A percentile compares a stretch with the other conserved stretches of the same genome.
Evolutionary conservation across 1,140 invertebrate genomes (phyloP).

Genomic region (Ips nitidus): DNA sequence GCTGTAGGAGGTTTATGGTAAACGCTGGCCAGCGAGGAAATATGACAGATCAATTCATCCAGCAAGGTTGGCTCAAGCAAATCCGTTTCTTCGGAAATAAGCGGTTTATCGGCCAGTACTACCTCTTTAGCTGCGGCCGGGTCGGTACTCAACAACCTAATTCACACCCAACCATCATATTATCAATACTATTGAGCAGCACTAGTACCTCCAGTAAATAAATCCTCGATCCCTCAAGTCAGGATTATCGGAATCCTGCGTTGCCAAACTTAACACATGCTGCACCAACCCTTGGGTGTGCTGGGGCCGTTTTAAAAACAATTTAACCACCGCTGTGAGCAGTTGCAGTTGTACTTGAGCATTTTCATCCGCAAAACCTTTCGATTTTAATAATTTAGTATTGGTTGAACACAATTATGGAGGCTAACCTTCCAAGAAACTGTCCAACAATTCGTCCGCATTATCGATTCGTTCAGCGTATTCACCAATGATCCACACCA

Average conservation of each 20-base stretch:
- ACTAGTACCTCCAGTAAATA: conserved; percentile 89
- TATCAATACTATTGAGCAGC: not conserved
- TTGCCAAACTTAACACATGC: conserved; percentile 87
- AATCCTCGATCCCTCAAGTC: conserved; percentile 98
- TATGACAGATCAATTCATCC: conserved; percentile 99
- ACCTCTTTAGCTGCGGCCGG: conserved; percentile 98
- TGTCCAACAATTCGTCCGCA: conserved; percentile 97
- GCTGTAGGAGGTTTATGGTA: conserved; percentile 99
- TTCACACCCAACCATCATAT: not conserved
- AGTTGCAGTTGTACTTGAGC: conserved; percentile 97
- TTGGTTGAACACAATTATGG: conserved; percentile 3
- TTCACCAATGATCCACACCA: conserved; percentile 99
- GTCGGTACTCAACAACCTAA: conserved; percentile 88
- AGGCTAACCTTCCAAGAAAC: conserved; percentile 82
- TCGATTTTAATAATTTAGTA: conserved; percentile 7
- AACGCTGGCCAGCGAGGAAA: conserved; percentile 96
- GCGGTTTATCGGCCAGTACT: conserved; percentile 98
- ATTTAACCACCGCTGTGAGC: conserved; percentile 96
- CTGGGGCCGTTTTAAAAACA: conserved; percentile 96
- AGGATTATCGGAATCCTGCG: conserved; percentile 99
- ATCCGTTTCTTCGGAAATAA: conserved; percentile 99
- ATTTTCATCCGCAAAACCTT: conserved; percentile 97
- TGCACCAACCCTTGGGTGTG: conserved; percentile 99
- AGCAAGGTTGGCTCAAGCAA: conserved; percentile 95
- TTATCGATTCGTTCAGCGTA: conserved; percentile 99